A percentile compares a stretch with the other conserved stretches of the same genome.
Conservation (phyloP, 2,888 invertebrate genomes). For the Chrysotoxum bicinctum region DNA sequence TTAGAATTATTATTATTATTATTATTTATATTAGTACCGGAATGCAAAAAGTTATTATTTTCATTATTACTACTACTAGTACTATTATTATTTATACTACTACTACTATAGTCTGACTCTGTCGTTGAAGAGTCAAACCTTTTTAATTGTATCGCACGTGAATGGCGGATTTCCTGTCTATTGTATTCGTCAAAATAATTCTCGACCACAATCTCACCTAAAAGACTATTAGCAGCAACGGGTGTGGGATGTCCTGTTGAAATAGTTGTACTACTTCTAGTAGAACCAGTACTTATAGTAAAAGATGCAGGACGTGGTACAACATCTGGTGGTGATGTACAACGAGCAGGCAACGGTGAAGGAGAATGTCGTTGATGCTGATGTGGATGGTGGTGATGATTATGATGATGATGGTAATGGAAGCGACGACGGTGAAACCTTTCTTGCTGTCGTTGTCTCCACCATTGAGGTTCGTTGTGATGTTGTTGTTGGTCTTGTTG, state of each 20-base stretch:
- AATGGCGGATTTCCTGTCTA: slow-evolving; percentile 80
- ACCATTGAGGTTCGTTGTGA: slow-evolving; percentile 62
- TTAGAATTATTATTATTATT: slow-evolving; percentile 55
- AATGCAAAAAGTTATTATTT: slow-evolving; percentile 54
- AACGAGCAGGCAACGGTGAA: slow-evolving; percentile 75
- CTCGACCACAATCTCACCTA: slow-evolving; percentile 79
- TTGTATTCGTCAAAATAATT: slow-evolving; percentile 81
- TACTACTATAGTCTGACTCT: slow-evolving; percentile 75
- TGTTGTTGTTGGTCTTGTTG: slow-evolving; percentile 74
- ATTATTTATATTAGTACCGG: slow-evolving; percentile 58
- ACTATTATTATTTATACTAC: slow-evolving; percentile 72
- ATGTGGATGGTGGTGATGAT: slow-evolving; percentile 72
- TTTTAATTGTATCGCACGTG: slow-evolving; percentile 74
- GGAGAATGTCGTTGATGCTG: slow-evolving; percentile 45
- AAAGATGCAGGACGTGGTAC: slow-evolving; percentile 79
- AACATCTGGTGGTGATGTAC: slow-evolving; percentile 80
- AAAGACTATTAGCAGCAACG: slow-evolving; percentile 40
- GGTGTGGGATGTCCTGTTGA: slow-evolving; percentile 24
- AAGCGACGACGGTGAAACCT: slow-evolving; percentile 72
- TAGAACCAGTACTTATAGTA: slow-evolving; percentile 62
- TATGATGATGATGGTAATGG: slow-evolving; percentile 70
- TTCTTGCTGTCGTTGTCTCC: slow-evolving; percentile 74
- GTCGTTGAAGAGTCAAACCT: slow-evolving; percentile 69
- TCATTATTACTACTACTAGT: slow-evolving; percentile 39
- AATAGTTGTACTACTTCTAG: slow-evolving; percentile 1